Conservation (phyloP, 2,888 invertebrate genomes). For the Isoperla grammatica region DNA sequence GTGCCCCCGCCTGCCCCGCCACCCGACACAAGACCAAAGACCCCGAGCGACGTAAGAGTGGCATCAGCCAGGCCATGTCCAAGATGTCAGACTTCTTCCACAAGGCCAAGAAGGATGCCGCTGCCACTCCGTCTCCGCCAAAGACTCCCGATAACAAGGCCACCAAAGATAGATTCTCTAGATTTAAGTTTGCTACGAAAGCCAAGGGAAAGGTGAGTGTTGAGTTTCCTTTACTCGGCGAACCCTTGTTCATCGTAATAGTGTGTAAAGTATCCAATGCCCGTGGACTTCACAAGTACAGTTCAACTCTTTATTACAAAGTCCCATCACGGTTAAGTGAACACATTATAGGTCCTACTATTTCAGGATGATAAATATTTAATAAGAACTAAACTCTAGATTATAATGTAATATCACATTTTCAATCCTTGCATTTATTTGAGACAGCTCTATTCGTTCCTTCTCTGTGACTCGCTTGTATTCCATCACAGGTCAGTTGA, state of each 20-base stretch:
- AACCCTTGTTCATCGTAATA: no score
- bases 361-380: no score
- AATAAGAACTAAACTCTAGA: no score
- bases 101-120: constrained; percentile 61
- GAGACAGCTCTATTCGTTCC: no score
- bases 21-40: constrained; percentile 52
- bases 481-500: no score
- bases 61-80: constrained; percentile 73
- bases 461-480: no score
- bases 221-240: constrained; percentile 21
- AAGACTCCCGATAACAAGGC: constrained; percentile 36
- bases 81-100: constrained; percentile 78
- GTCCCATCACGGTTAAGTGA: no score
- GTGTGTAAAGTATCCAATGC: background rate
- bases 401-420: no score
- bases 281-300: background rate
- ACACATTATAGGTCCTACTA: no score
- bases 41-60: constrained; percentile 67
- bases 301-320: no score
- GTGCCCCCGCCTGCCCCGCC: constrained; percentile 11
- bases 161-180: constrained; percentile 50
- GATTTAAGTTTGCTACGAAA: constrained; percentile 56
- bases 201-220: constrained; percentile 56
- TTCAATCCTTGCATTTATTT: no score
- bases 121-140: constrained; percentile 37